Percentiles rank a stretch among this genome's conserved stretches.
Conservation (phyloP, 2,888 invertebrate species). For the Ormyrus thymus region DNA sequence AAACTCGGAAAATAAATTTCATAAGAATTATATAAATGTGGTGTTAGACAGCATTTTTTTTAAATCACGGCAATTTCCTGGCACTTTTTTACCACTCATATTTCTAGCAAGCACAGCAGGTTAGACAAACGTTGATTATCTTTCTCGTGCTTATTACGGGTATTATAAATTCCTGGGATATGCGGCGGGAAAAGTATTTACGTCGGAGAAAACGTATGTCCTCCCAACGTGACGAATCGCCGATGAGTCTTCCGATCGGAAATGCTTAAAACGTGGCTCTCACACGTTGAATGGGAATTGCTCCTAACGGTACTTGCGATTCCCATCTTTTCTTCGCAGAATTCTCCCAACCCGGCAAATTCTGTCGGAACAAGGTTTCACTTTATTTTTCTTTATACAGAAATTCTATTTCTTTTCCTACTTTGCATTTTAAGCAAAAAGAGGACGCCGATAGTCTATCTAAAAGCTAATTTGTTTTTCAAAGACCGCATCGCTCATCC, state of each 20-base stretch:
- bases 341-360: background rate
- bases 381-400: too few relatives aligned
- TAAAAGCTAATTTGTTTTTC: too few relatives aligned
- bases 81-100: too few relatives aligned
- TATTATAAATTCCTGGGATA: background rate
- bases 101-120: background rate
- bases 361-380: too few relatives aligned
- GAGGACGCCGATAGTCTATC: too few relatives aligned
- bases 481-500: too few relatives aligned
- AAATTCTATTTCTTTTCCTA: too few relatives aligned
- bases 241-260: conserved; percentile 48
- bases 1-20: too few relatives aligned
- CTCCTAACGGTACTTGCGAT: conserved; percentile 50
- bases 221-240: conserved; percentile 43
- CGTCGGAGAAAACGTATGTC: conserved; percentile 29
- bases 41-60: too few relatives aligned
- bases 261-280: conserved; percentile 50
- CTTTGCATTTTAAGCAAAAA: too few relatives aligned
- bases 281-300: conserved; percentile 37
- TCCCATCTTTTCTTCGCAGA: conserved; percentile 11
- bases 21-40: too few relatives aligned
- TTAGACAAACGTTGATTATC: background rate
- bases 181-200: conserved; percentile 8
- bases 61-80: too few relatives aligned
- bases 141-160: background rate